Percentiles rank a stretch among this genome's conserved stretches.
Conservation (phyloP, 2,113 vertebrate species). For the Agapornis roseicollis region DNA sequence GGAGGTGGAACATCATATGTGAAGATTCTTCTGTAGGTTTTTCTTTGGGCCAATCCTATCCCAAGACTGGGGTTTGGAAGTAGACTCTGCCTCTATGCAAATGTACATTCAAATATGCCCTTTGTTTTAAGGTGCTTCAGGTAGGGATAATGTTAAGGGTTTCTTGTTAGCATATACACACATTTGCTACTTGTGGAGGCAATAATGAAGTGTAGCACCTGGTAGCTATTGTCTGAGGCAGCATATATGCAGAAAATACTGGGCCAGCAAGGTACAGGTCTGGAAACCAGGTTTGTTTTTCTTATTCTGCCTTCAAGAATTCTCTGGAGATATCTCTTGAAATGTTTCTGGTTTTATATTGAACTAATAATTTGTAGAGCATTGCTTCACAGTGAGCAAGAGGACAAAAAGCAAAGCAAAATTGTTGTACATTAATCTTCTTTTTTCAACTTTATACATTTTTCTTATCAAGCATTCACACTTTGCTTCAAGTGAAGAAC, state of each 20-base stretch:
- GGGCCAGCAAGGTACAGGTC: neutral
- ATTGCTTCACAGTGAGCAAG: neutral
- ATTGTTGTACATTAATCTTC: slow-evolving; percentile 4
- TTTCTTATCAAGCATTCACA: slow-evolving; percentile 41
- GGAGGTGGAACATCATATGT: neutral
- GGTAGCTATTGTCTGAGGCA: neutral
- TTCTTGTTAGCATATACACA: rapidly evolving
- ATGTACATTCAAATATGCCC: too few species aligned
- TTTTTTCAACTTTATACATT: slow-evolving; percentile 23
- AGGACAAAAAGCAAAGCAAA: neutral
- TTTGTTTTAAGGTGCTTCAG: neutral
- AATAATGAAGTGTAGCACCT: neutral
- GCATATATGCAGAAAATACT: neutral
- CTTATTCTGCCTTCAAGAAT: neutral
- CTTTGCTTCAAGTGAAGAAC: slow-evolving; percentile 47
- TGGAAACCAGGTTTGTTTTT: neutral
- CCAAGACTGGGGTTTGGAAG: neutral
- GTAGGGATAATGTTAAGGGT: rapidly evolving
- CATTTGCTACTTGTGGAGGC: rapidly evolving
- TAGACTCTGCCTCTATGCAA: neutral
- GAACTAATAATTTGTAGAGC: neutral
- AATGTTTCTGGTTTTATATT: neutral
- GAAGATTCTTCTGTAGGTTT: neutral
- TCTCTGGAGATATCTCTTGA: neutral
- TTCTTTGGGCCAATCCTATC: neutral